These are phyloP conservation scores for Darwinula stevensoni DNA, from an alignment of 2,888 invertebrate genomes.

Conservation along the genomic window DNA sequence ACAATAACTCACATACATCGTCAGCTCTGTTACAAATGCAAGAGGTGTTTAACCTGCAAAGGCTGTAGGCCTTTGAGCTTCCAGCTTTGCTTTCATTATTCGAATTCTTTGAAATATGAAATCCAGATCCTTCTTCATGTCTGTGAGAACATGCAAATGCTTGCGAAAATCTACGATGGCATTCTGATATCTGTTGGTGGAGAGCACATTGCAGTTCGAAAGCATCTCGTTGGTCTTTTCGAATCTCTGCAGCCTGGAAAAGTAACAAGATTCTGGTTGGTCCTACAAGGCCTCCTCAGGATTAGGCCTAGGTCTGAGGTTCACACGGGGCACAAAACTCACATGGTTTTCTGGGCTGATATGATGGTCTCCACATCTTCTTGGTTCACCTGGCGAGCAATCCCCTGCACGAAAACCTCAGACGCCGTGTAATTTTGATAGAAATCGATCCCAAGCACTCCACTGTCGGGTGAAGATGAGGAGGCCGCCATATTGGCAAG, in stretches of 20 bases:
- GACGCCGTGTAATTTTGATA: slow-evolving; percentile 69
- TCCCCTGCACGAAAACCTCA: slow-evolving; percentile 68
- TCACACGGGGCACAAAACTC: slow-evolving; percentile 15
- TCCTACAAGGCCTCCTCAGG: too few relatives aligned
- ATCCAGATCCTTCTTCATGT: slow-evolving; percentile 83
- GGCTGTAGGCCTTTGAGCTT: slow-evolving; percentile 18
- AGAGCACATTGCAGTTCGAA: slow-evolving; percentile 80
- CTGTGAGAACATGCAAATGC: slow-evolving; percentile 52
- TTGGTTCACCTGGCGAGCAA: slow-evolving; percentile 69
- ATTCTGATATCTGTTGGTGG: slow-evolving; percentile 50
- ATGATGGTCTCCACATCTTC: slow-evolving; percentile 69
- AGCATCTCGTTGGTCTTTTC: slow-evolving; percentile 99
- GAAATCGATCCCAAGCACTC: too few relatives aligned
- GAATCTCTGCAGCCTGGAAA: slow-evolving; percentile 60
- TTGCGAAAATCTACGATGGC: slow-evolving; percentile 67
- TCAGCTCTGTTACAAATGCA: too few relatives aligned
- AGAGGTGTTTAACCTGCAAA: too few relatives aligned
- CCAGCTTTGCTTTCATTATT: slow-evolving; percentile 41
- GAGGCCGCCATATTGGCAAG: too few relatives aligned
- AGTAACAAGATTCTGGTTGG: slow-evolving; percentile 7
- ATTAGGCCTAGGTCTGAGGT: too few relatives aligned
- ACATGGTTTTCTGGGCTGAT: slow-evolving; percentile 74
- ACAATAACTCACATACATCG: too few relatives aligned
- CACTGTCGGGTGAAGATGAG: too few relatives aligned
- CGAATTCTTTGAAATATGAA: slow-evolving; percentile 75